phyloP scores from a whole-genome alignment of 1,140 invertebrate genomes.

The Drosophila neocordata region DNA sequence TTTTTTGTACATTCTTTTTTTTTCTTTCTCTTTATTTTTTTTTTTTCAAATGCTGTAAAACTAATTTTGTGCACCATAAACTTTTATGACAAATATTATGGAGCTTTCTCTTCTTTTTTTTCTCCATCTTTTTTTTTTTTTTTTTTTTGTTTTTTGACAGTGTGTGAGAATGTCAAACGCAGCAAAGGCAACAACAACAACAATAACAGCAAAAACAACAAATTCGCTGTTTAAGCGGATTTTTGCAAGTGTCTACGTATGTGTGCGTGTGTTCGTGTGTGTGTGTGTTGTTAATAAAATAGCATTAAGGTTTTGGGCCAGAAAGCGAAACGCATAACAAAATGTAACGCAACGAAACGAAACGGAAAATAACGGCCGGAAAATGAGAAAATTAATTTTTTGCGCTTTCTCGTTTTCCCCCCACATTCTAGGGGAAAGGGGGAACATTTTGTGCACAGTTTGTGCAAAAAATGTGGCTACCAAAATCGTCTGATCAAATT shows the following conservation, averaged over 20 bases:
- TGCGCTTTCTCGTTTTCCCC: neutral
- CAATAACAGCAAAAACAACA: conserved; percentile 16
- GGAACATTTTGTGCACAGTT: no score
- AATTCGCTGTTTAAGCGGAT: conserved; percentile 66
- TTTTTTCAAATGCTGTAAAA: conserved; percentile 68
- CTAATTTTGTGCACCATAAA: conserved; percentile 79
- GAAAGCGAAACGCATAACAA: conserved; percentile 12
- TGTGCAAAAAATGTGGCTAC: conserved; percentile 13
- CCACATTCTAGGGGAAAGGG: no score
- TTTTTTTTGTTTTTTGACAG: conserved; percentile 49
- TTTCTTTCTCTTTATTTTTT: conserved; percentile 10
- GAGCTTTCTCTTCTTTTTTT: conserved; percentile 31
- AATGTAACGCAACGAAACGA: conserved; percentile 49
- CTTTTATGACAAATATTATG: conserved; percentile 77
- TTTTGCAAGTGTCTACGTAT: conserved; percentile 29
- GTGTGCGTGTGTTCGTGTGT: conserved; percentile 14
- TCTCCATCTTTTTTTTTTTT: neutral
- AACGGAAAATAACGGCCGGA: conserved; percentile 60
- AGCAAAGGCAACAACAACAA: conserved; percentile 39
- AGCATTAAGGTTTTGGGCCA: conserved; percentile 42
- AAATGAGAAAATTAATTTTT: conserved; percentile 76
- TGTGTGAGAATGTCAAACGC: conserved; percentile 67
- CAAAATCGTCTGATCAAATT: conserved; percentile 45
- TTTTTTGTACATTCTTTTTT: conserved; percentile 18
- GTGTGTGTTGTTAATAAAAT: conserved; percentile 54